Base-by-base conservation (phyloP, 2,113 vertebrate genomes). In the Motacilla tschutschensis region DNA sequence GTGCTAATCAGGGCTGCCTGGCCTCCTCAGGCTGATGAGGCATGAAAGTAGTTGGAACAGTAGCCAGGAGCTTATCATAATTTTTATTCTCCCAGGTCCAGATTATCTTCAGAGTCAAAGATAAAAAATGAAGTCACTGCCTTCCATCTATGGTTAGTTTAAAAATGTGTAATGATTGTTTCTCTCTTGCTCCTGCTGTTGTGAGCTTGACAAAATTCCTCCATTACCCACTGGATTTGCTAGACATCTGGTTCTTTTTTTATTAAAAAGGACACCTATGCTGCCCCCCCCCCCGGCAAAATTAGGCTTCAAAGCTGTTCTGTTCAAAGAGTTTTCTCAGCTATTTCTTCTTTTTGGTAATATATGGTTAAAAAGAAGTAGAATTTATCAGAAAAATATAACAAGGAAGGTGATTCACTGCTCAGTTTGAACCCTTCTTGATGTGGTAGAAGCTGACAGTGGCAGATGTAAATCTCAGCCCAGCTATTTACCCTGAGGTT, bases 121-220 rank as follows among this genome's bases (percentile, higher is more conserved):
- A 85, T 57, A 76, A 87, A 94, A 84, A 89, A 44, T 63, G 4
- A 82, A 82, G 36, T 73, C 13, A 3, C 40, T 53, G 48, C 41
- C 69, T 94, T 85, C 69, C 35, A 11, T 73, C 57, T 87, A 63
- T 63, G 41, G 64, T 84, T 93, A 85, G 72, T 71, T 91, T 67
- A 38, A 90, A 94, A 92, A 87, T 35, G 36, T 71, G 65, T 80
- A 85, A 85, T 85, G 64, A 87, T 44, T 89, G 72, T 77, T 87
- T 89, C 74, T 92, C 18, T 60, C 58, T 85, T 77, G 58, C 62
- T 91, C 50, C 54, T 89, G 64, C 67, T 91, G 69, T 89, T 90
- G 58, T 78, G 60, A 53, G 38, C 58, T 92, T 92, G 70, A 89
- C 38, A 87, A 65, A 93, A 89, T 80, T 92, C 50, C 83, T 85